These are phyloP conservation scores for Xenopus borealis DNA, from an alignment of 2,113 vertebrate genomes.

Conservation along the genomic window DNA sequence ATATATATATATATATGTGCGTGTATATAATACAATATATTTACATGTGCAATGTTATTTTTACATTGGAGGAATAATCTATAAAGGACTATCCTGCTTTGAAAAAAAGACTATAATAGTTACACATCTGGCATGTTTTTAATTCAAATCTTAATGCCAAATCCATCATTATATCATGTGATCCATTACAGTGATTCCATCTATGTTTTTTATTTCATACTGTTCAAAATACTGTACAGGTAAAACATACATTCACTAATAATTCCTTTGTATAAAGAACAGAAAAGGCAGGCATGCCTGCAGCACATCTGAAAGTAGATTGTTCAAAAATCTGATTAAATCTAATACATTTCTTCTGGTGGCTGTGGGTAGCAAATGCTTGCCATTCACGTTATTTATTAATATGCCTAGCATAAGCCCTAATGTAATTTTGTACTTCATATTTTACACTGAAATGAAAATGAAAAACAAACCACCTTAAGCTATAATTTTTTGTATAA, in stretches of 20 bases:
- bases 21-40: too few relatives aligned
- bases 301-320: constrained; percentile 30
- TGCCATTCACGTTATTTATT: constrained; percentile 32
- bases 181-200: constrained; percentile 1
- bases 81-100: too few relatives aligned
- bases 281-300: constrained; percentile 37
- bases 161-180: constrained; percentile 7
- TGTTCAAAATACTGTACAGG: constrained; percentile 21
- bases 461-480: constrained; percentile 31
- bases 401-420: constrained; percentile 28
- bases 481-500: constrained; percentile 15
- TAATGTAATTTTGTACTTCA: constrained; percentile 31
- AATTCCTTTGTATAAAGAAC: constrained; percentile 37
- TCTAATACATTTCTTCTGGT: constrained; percentile 28
- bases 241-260: constrained; percentile 45
- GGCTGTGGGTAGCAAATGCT: constrained; percentile 22
- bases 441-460: constrained; percentile 29
- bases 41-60: constrained; percentile 11
- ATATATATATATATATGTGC: too few relatives aligned
- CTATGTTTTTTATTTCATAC: constrained; percentile 20
- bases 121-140: background rate
- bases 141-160: background rate
- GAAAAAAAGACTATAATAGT: constrained; percentile 1
- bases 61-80: background rate
- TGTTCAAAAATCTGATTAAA: constrained; percentile 41